These are phyloP conservation scores for Acanthornis magna DNA, from an alignment of 2,797 vertebrate genomes.

Conservation along the genomic window DNA sequence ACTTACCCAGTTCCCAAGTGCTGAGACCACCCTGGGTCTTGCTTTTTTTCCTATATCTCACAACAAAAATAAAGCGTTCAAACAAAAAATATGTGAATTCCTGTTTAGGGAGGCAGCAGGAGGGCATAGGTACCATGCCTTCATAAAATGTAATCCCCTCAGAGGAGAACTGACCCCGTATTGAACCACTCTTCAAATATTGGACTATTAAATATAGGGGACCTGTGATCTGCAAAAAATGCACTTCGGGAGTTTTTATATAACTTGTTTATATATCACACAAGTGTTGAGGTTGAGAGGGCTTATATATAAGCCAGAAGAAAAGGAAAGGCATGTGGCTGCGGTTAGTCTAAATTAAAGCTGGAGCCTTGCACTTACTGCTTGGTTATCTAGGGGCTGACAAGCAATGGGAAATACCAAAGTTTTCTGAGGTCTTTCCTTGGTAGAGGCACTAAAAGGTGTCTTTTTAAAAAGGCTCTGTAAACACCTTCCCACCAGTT, in stretches of 20 bases:
- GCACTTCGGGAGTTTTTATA: background rate
- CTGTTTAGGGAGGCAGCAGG: background rate
- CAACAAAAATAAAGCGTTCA: background rate
- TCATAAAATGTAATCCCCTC: background rate
- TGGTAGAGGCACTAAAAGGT: background rate
- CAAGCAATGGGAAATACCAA: background rate
- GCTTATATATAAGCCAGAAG: background rate
- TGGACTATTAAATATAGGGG: background rate
- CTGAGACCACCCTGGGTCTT: background rate
- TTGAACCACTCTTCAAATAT: background rate
- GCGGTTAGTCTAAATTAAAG: background rate
- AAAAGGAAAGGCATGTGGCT: background rate
- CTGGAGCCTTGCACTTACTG: background rate
- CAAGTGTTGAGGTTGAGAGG: background rate
- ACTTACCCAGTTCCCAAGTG: fast-evolving
- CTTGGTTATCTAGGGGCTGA: background rate
- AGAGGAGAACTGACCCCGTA: background rate
- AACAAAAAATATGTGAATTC: background rate
- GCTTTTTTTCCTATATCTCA: background rate
- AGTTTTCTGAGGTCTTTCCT: background rate
- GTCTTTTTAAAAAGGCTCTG: background rate
- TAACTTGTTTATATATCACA: background rate
- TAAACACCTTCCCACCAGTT: background rate
- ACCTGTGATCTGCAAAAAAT: background rate
- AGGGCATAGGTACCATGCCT: background rate